phyloP scores from a whole-genome alignment of 2,113 vertebrate species.

The Hippopotamus amphibius region DNA sequence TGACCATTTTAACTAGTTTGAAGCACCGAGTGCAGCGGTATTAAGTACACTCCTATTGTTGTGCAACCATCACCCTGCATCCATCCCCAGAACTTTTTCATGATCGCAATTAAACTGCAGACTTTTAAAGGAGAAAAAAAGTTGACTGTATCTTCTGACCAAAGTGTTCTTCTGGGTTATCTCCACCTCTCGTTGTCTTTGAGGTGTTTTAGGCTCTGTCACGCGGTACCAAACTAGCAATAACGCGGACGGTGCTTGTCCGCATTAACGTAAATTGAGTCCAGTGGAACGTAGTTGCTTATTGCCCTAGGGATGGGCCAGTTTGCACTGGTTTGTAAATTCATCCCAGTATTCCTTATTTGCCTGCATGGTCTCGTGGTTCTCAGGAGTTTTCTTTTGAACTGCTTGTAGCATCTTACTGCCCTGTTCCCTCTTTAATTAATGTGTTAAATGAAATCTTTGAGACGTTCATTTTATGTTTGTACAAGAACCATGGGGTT shows the following conservation, averaged over 20 bases:
- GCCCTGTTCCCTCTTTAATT: neutral
- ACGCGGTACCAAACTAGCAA: neutral
- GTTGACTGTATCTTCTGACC: neutral
- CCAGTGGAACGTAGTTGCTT: neutral
- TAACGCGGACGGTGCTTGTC: neutral
- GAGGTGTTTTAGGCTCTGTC: neutral
- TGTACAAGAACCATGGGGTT: neutral
- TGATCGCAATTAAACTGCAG: neutral
- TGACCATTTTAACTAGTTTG: neutral
- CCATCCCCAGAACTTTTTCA: neutral
- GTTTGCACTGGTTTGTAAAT: neutral
- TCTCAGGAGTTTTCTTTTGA: neutral
- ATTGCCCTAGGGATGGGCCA: neutral
- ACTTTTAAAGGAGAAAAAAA: neutral
- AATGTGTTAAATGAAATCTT: neutral
- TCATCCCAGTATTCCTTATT: neutral
- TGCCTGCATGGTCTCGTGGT: neutral
- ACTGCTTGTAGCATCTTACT: neutral
- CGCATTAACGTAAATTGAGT: neutral
- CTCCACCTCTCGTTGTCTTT: neutral
- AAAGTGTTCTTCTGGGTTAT: neutral
- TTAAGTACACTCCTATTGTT: neutral
- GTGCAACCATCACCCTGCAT: rapidly evolving
- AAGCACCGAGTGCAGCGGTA: rapidly evolving
- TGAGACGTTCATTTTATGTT: conserved; percentile 19